phyloP scores from a whole-genome alignment of 2,113 vertebrate species.

The Phoxinus phoxinus region DNA sequence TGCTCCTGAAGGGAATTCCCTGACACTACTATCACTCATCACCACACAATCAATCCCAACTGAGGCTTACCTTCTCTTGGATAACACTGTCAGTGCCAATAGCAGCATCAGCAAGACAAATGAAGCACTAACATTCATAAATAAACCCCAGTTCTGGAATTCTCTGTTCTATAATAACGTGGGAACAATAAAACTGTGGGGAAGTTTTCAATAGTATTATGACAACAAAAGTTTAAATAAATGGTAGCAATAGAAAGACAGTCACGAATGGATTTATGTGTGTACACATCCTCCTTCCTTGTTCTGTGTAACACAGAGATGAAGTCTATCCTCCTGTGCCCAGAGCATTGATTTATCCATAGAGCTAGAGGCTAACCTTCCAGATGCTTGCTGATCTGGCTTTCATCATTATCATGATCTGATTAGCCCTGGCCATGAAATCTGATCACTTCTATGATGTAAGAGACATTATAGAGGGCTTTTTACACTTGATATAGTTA shows the following conservation, averaged over 20 bases:
- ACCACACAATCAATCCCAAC: neutral
- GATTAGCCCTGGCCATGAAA: conserved; percentile 13
- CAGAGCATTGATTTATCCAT: conserved; percentile 25
- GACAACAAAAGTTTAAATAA: conserved; percentile 15
- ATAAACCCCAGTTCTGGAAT: neutral
- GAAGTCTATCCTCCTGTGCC: neutral
- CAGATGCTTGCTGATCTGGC: neutral
- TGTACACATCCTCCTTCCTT: neutral
- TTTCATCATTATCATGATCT: conserved; percentile 40
- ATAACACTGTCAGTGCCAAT: conserved; percentile 10
- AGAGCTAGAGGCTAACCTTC: neutral
- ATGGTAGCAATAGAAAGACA: neutral
- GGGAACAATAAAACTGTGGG: neutral
- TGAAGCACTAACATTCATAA: conserved; percentile 3
- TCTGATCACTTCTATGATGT: conserved; percentile 20
- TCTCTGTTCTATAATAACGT: neutral
- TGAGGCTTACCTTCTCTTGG: conserved; percentile 7
- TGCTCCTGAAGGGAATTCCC: conserved; percentile 18
- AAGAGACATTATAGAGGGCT: no score
- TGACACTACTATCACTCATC: conserved; percentile 8
- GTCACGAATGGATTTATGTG: neutral
- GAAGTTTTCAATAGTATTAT: conserved; percentile 1
- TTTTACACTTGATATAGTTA: no score
- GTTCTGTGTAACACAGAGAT: neutral
- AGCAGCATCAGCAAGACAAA: conserved; percentile 18